Conservation (phyloP, 2,888 invertebrate genomes). For the Epinotia bilunana region DNA sequence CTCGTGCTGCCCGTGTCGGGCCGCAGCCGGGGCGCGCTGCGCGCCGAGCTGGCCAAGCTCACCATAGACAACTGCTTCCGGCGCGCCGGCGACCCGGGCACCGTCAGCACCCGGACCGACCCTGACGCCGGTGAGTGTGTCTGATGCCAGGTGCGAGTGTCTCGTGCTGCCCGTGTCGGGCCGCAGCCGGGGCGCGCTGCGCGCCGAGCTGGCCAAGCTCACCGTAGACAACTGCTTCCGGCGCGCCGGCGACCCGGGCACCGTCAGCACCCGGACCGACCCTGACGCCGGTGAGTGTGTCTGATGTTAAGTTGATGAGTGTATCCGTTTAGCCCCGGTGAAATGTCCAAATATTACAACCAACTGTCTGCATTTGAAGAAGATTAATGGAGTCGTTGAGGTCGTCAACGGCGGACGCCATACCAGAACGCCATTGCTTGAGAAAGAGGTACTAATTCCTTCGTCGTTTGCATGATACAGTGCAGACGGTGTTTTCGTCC, state of each 20-base stretch:
- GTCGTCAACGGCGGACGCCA: no score
- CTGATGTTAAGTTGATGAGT: no score
- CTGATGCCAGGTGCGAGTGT: no score
- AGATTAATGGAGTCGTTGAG: no score
- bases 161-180: constrained; percentile 94
- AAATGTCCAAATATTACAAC: no score
- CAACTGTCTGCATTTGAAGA: no score
- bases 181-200: constrained; percentile 89
- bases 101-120: constrained; percentile 77
- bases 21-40: constrained; percentile 89
- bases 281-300: constrained; percentile 57
- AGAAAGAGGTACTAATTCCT: no score
- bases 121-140: constrained; percentile 57
- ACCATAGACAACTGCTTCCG: constrained; percentile 91
- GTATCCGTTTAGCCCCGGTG: no score
- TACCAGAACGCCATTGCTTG: no score
- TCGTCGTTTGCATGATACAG: no score
- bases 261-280: constrained; percentile 77
- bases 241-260: constrained; percentile 83
- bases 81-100: constrained; percentile 83
- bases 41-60: constrained; percentile 92
- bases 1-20: constrained; percentile 94
- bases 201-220: constrained; percentile 92
- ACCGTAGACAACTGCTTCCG: constrained; percentile 91
- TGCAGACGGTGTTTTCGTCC: no score